Conservation (phyloP, 2,113 vertebrate genomes). For the Hippocampus zosterae region DNA sequence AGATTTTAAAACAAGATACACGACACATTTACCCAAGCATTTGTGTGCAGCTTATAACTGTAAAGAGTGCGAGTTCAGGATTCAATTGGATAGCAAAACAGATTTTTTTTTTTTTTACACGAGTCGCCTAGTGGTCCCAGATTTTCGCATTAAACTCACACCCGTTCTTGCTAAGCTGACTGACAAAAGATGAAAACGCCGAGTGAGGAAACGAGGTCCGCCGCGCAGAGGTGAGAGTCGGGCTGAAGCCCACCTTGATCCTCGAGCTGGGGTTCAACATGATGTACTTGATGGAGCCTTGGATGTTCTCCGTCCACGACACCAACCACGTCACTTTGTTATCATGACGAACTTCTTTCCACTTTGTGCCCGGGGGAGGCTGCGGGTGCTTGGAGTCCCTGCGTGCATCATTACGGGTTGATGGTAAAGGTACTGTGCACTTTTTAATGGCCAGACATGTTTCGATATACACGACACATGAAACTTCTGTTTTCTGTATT, state of each 20-base stretch:
- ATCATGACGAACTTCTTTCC: conserved; percentile 96
- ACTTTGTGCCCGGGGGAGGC: conserved; percentile 89
- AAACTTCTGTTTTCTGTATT: too few relatives aligned
- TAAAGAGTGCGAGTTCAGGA: too few relatives aligned
- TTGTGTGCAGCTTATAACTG: too few relatives aligned
- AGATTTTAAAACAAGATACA: too few relatives aligned
- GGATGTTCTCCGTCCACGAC: conserved; percentile 98
- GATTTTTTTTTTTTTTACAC: too few relatives aligned
- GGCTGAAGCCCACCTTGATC: conserved; percentile 81
- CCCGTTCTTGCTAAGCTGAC: too few relatives aligned
- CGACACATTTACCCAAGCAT: too few relatives aligned
- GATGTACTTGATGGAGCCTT: conserved; percentile 97
- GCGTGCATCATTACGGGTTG: neutral
- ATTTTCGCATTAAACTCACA: neutral
- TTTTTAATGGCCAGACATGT: neutral
- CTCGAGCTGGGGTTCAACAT: conserved; percentile 98
- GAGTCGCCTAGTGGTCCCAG: too few relatives aligned
- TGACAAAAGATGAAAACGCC: too few relatives aligned
- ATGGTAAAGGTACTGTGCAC: neutral
- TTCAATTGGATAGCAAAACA: too few relatives aligned
- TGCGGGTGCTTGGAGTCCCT: conserved; percentile 89
- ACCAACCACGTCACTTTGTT: conserved; percentile 98
- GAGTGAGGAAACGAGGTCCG: too few relatives aligned
- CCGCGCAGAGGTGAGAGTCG: neutral
- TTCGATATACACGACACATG: neutral